These are phyloP conservation scores for Murina feae DNA, from an alignment of 2,113 vertebrate species.

Conservation along the genomic window DNA sequence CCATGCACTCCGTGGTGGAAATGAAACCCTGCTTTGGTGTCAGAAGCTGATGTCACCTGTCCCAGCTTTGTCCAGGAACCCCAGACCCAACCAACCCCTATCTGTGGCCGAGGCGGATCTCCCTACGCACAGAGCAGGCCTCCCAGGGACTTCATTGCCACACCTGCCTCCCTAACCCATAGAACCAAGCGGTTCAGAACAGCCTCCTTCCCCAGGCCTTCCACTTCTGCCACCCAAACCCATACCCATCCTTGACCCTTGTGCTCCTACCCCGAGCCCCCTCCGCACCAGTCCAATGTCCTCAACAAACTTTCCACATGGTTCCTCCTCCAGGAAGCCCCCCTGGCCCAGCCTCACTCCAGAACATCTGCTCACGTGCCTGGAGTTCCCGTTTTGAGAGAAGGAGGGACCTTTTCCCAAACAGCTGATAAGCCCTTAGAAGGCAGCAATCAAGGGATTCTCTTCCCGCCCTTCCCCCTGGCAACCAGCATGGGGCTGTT, in stretches of 20 bases:
- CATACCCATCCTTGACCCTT: background rate
- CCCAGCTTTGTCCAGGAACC: background rate
- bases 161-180: background rate
- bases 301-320: background rate
- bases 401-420: background rate
- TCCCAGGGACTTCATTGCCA: background rate
- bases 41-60: background rate
- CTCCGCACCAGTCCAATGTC: background rate
- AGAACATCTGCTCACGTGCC: constrained; percentile 82
- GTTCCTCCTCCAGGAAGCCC: background rate
- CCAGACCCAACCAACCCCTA: background rate
- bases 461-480: background rate
- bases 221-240: background rate
- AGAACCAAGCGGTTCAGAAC: background rate
- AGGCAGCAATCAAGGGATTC: background rate
- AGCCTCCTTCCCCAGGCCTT: background rate
- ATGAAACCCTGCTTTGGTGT: background rate
- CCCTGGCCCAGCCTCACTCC: constrained; percentile 73
- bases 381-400: background rate
- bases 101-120: background rate
- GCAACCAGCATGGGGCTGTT: background rate
- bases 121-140: background rate
- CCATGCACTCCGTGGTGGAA: background rate
- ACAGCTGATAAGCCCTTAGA: background rate
- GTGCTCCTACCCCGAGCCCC: background rate